A percentile compares a stretch with the other conserved stretches of the same genome.
Evolutionary conservation across 92 coral and sea anemone species (phyloP).

Genomic region (Palythoa grandis): DNA sequence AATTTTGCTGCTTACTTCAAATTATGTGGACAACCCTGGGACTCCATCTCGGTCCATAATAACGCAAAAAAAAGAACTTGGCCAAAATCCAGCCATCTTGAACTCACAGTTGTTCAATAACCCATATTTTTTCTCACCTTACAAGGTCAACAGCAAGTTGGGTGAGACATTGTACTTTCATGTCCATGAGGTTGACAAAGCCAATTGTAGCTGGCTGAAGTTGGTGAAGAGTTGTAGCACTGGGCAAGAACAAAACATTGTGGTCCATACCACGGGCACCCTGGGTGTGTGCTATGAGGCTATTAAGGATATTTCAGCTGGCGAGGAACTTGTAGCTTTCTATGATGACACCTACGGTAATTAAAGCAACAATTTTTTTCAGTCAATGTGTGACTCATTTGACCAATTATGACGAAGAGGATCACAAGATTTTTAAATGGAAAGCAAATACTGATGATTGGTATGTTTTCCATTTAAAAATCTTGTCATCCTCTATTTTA

Average conservation of each 20-base stretch:
- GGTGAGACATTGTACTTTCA: conserved; percentile 57
- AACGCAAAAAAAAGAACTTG: too few relatives aligned
- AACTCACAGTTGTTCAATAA: too few relatives aligned
- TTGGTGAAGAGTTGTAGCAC: conserved; percentile 66
- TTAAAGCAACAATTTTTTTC: background rate
- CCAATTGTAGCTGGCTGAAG: conserved; percentile 76
- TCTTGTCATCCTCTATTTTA: too few relatives aligned
- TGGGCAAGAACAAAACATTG: conserved; percentile 67
- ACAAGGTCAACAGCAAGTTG: conserved; percentile 46
- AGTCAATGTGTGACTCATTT: too few relatives aligned
- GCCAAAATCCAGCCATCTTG: too few relatives aligned
- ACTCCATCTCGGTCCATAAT: too few relatives aligned
- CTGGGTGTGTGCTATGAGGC: conserved; percentile 79
- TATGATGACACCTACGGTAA: conserved; percentile 77
- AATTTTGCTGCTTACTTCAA: too few relatives aligned
- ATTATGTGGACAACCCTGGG: too few relatives aligned
- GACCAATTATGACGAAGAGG: too few relatives aligned
- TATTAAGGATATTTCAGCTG: conserved; percentile 64
- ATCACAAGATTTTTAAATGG: too few relatives aligned
- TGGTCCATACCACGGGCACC: conserved; percentile 58
- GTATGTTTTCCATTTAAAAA: too few relatives aligned
- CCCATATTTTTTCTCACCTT: background rate
- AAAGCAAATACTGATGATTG: too few relatives aligned
- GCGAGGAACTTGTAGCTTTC: conserved; percentile 74
- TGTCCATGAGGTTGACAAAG: conserved; percentile 66